These are phyloP conservation scores for Rhingia rostrata DNA, from an alignment of 2,888 invertebrate species.

Conservation along the genomic window DNA sequence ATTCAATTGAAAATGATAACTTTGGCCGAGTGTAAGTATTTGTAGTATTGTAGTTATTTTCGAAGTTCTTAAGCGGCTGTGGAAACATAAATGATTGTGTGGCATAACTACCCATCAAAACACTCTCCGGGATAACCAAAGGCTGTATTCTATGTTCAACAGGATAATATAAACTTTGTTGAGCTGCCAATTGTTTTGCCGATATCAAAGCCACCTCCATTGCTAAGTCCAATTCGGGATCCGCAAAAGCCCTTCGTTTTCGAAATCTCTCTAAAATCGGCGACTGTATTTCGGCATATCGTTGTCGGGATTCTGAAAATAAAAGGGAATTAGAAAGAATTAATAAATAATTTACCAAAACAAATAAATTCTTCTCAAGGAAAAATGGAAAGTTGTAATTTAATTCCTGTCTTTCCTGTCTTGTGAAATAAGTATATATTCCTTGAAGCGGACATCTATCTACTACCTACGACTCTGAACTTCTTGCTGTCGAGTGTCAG, in stretches of 20 bases:
- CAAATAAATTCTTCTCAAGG: not conserved
- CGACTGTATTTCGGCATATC: constrained; percentile 80
- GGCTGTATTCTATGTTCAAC: constrained; percentile 1
- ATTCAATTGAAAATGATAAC: constrained; percentile 85
- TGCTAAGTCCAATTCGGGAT: constrained; percentile 83
- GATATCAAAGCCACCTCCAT: constrained; percentile 79
- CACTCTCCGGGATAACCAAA: not conserved
- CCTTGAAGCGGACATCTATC: constrained; percentile 7
- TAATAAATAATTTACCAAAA: not conserved
- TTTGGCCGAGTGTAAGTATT: constrained; percentile 76
- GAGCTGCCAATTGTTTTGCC: constrained; percentile 65
- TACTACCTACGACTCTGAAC: constrained; percentile 1
- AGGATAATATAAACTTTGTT: constrained; percentile 29
- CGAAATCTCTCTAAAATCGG: constrained; percentile 82
- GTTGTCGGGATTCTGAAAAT: constrained; percentile 80
- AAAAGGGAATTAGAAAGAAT: constrained; percentile 30
- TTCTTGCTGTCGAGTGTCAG: constrained; percentile 27
- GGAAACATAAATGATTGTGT: constrained; percentile 37
- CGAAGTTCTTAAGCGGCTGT: constrained; percentile 17
- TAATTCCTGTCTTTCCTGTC: constrained; percentile 42
- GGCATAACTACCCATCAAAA: not conserved
- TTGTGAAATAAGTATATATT: constrained; percentile 64
- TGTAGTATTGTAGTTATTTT: not conserved
- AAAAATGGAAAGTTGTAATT: constrained; percentile 29
- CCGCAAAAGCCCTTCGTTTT: constrained; percentile 84